phyloP scores from a whole-genome alignment of 2,888 invertebrate species.

The Caenorhabditis angaria region DNA sequence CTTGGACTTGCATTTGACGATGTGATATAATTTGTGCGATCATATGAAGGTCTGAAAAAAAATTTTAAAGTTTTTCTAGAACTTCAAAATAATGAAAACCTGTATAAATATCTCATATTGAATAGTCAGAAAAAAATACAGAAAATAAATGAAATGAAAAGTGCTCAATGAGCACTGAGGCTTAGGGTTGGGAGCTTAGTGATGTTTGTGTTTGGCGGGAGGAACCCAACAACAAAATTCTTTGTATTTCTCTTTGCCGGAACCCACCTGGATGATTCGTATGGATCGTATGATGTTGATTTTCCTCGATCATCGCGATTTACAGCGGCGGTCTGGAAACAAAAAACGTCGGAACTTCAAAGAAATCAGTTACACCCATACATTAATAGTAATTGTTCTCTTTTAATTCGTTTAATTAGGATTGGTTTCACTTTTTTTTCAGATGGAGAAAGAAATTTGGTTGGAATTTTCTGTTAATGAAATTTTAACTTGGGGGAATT shows the following conservation, averaged over 20 bases:
- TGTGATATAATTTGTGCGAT: slow-evolving; percentile 27
- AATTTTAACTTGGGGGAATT: no score
- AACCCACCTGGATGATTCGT: slow-evolving; percentile 18
- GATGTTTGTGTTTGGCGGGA: neutral
- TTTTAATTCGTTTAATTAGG: neutral
- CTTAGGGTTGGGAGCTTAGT: neutral
- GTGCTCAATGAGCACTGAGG: slow-evolving; percentile 12
- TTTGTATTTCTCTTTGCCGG: neutral
- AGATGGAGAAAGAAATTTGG: neutral
- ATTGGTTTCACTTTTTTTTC: neutral
- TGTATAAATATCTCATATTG: slow-evolving; percentile 35
- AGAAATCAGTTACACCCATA: slow-evolving; percentile 5
- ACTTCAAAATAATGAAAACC: no score
- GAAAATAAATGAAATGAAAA: slow-evolving; percentile 15
- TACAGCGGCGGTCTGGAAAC: slow-evolving; percentile 55
- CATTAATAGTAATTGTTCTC: slow-evolving; percentile 1
- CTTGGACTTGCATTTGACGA: slow-evolving; percentile 49
- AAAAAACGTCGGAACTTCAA: neutral
- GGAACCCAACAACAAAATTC: neutral
- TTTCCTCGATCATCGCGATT: slow-evolving; percentile 50
- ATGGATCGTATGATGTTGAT: slow-evolving; percentile 43
- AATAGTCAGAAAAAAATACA: neutral
- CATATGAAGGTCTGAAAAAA: slow-evolving; percentile 37
- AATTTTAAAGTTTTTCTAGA: neutral
- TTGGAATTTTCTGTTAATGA: neutral